Percentiles rank a stretch among this genome's conserved stretches.
These are phyloP conservation scores for Channallabes apus DNA, from an alignment of 2,797 vertebrate genomes.

Conservation along the genomic window DNA sequence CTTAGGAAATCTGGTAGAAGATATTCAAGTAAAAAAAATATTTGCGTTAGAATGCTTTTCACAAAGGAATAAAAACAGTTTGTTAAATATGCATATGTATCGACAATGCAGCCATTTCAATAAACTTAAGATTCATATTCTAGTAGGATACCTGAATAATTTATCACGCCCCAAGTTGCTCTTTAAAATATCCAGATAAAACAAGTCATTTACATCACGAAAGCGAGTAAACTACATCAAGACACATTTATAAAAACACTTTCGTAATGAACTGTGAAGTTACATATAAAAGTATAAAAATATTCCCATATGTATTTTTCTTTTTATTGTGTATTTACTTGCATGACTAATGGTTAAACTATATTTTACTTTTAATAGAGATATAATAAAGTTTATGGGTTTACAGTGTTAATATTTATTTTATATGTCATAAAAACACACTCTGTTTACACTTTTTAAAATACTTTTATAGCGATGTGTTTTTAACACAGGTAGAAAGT, in stretches of 20 bases:
- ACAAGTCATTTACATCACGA: background rate
- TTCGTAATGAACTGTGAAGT: background rate
- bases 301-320: background rate
- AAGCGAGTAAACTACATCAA: background rate
- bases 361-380: background rate
- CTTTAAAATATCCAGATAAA: background rate
- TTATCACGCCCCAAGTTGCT: background rate
- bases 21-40: background rate
- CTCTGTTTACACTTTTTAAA: background rate
- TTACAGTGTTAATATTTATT: background rate
- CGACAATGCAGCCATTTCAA: background rate
- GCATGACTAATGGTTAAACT: background rate
- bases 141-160: background rate
- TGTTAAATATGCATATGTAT: slow-evolving; percentile 4
- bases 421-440: background rate
- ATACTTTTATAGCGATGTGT: background rate
- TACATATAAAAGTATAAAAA: background rate
- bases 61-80: background rate
- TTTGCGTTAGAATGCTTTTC: background rate
- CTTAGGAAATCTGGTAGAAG: background rate
- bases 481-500: background rate
- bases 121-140: background rate
- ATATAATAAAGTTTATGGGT: background rate
- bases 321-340: background rate
- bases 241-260: background rate